A percentile compares a stretch with the other conserved stretches of the same genome.
These are phyloP conservation scores for Dicrostonyx torquatus DNA, from an alignment of 2,797 vertebrate genomes.

Conservation along the genomic window DNA sequence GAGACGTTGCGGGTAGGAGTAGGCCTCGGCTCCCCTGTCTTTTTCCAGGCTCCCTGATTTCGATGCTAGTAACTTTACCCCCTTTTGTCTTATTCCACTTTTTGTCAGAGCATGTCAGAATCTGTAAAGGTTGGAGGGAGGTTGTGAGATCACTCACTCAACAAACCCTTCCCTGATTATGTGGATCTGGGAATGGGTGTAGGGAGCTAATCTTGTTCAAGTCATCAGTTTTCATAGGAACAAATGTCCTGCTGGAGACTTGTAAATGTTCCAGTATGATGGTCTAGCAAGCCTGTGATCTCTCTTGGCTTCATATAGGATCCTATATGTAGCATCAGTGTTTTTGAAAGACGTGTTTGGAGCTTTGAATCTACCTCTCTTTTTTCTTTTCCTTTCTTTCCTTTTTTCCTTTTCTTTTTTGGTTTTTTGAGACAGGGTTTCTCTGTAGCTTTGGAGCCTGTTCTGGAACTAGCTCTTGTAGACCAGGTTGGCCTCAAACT, in stretches of 20 bases:
- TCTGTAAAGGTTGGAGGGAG: neutral
- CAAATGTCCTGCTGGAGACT: neutral
- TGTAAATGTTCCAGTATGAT: neutral
- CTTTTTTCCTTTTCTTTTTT: no score
- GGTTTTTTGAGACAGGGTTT: no score
- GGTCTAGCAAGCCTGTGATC: neutral
- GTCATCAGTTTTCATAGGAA: neutral
- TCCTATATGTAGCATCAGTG: neutral
- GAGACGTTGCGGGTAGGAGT: neutral
- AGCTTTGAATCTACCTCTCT: no score
- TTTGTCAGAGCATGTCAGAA: neutral
- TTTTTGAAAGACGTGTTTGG: neutral
- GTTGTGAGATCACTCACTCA: neutral
- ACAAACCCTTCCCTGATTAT: neutral
- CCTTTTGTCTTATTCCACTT: neutral
- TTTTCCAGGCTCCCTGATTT: neutral
- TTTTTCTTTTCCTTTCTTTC: no score
- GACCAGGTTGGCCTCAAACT: no score
- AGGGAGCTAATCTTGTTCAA: neutral
- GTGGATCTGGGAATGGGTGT: neutral
- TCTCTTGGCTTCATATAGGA: neutral
- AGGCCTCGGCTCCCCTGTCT: neutral
- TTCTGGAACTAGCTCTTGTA: no score
- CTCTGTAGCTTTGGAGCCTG: no score
- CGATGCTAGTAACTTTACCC: neutral